These are phyloP conservation scores for Sapajus apella DNA, from an alignment of 2,113 vertebrate species.

Conservation along the genomic window DNA sequence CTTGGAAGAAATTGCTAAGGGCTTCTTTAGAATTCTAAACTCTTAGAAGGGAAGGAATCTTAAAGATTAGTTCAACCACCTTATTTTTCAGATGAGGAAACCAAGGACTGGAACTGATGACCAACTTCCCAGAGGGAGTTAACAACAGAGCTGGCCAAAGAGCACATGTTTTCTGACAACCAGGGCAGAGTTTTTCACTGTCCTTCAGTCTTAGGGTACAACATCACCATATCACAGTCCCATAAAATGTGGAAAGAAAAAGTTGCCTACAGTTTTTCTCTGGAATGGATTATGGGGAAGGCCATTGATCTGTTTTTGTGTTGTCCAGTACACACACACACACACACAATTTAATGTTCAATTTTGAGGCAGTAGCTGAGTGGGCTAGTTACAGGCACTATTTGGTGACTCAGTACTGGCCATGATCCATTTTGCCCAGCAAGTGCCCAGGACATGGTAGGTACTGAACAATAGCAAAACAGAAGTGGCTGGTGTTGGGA, in stretches of 20 bases:
- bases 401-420: background rate
- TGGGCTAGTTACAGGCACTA: background rate
- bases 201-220: background rate
- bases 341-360: background rate
- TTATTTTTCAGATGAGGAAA: conserved; percentile 33
- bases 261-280: background rate
- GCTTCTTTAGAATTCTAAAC: background rate
- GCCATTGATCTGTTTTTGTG: background rate
- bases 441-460: background rate
- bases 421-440: background rate
- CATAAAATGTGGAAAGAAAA: background rate
- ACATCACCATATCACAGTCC: background rate
- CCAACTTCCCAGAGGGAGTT: background rate
- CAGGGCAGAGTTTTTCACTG: background rate
- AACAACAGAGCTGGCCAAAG: background rate
- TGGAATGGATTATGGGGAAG: background rate
- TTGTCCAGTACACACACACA: background rate
- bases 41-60: background rate
- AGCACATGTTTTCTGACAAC: background rate
- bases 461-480: background rate
- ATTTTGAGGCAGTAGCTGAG: background rate
- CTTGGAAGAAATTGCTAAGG: background rate
- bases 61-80: background rate
- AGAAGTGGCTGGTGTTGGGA: background rate
- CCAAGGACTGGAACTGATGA: background rate